A percentile compares a stretch with the other conserved stretches of the same genome.
Conservation (phyloP, 2,113 vertebrate genomes). For the Ondatra zibethicus region DNA sequence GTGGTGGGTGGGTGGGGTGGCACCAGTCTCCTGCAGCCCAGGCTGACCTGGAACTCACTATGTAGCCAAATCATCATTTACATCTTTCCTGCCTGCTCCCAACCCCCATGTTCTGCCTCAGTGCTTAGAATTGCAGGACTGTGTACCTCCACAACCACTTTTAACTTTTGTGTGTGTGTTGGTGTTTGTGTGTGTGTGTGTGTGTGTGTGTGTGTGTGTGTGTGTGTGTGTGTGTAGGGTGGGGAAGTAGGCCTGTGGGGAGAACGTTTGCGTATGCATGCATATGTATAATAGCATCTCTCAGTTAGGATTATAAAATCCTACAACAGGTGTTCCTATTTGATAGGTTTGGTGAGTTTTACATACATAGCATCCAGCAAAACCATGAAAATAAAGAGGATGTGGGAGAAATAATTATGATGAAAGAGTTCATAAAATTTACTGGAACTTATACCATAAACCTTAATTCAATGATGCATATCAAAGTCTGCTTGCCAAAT, state of each 20-base stretch:
- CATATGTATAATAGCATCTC: not conserved
- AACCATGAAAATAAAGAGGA: not conserved
- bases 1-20: too few species aligned
- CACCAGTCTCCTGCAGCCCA: not conserved
- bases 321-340: not conserved
- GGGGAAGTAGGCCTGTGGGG: not conserved
- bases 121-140: not conserved
- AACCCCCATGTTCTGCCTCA: not conserved
- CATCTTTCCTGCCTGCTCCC: too few species aligned
- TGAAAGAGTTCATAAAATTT: constrained; percentile 45
- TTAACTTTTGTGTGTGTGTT: not conserved
- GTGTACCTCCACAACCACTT: not conserved
- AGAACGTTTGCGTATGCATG: too few species aligned
- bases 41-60: not conserved
- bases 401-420: not conserved
- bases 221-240: not conserved
- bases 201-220: not conserved
- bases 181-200: not conserved
- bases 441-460: not conserved
- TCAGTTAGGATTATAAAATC: constrained; percentile 2
- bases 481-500: constrained; percentile 37
- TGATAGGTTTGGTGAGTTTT: constrained; percentile 1
- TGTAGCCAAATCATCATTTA: not conserved
- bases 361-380: not conserved
- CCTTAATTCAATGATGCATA: constrained; percentile 8